Percentiles rank a stretch among this genome's conserved stretches.
These are phyloP conservation scores for Istiophorus platypterus DNA, from an alignment of 2,113 vertebrate species.

Conservation along the genomic window DNA sequence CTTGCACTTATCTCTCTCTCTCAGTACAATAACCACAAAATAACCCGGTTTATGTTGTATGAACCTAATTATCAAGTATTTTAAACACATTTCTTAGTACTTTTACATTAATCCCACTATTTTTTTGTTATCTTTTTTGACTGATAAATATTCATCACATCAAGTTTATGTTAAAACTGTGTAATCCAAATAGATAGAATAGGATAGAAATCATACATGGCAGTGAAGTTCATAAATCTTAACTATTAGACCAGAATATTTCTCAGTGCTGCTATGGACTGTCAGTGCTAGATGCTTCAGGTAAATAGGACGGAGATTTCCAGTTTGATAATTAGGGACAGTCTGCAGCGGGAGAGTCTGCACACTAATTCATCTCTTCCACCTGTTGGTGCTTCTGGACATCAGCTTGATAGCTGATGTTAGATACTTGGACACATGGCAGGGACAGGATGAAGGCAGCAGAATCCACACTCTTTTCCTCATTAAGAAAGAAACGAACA, in stretches of 20 bases:
- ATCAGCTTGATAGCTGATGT: neutral
- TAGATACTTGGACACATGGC: no score
- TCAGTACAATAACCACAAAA: neutral
- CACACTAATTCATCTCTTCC: neutral
- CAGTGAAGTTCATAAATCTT: no score
- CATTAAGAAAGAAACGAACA: neutral
- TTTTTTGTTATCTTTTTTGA: no score
- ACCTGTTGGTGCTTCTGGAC: neutral
- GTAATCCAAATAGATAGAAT: no score
- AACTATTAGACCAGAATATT: no score
- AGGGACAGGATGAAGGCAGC: neutral
- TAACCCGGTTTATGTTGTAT: neutral
- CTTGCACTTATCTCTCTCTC: slow-evolving; percentile 31
- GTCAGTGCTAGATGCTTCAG: neutral
- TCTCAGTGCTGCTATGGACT: no score
- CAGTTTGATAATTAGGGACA: neutral
- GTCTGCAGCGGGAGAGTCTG: neutral
- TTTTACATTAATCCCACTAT: no score
- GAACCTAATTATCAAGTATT: no score
- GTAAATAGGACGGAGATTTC: neutral
- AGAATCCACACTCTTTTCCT: neutral
- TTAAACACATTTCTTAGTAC: no score
- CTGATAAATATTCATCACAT: no score
- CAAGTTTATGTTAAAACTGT: no score
- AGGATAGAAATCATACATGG: no score